A percentile compares a stretch with the other conserved stretches of the same genome.
Conservation (phyloP, 2,888 invertebrate species). For the Eumerus sabulonum region DNA sequence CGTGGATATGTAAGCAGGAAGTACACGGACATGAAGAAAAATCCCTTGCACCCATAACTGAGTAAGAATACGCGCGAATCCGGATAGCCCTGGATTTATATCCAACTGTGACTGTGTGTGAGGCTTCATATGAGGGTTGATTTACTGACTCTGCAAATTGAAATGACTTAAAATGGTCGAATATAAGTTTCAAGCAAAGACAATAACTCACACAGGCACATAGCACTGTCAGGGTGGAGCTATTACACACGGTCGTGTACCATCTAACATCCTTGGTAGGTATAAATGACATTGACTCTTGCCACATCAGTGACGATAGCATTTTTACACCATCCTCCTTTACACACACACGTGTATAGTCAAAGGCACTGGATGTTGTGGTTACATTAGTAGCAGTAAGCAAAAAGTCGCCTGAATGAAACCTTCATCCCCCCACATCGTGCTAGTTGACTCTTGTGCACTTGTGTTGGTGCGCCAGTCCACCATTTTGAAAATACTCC, state of each 20-base stretch:
- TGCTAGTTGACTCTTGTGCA: conserved; percentile 41
- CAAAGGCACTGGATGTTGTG: conserved; percentile 61
- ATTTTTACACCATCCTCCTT: conserved; percentile 25
- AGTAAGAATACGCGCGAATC: not conserved
- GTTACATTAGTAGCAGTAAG: conserved; percentile 66
- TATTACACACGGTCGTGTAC: conserved; percentile 1
- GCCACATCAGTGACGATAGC: conserved; percentile 65
- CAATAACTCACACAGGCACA: conserved; percentile 9
- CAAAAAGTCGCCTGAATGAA: conserved; percentile 58
- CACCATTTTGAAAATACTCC: conserved; percentile 60
- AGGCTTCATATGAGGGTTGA: conserved; percentile 75
- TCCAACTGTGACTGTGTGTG: not conserved
- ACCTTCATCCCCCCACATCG: not conserved
- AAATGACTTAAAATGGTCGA: conserved; percentile 74
- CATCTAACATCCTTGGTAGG: conserved; percentile 26
- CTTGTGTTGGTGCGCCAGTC: conserved; percentile 38
- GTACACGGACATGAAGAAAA: not conserved
- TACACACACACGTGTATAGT: conserved; percentile 8
- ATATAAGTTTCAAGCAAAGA: conserved; percentile 34
- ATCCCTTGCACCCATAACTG: not conserved
- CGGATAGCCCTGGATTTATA: conserved; percentile 22
- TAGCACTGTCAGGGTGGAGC: conserved; percentile 54
- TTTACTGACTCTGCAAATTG: conserved; percentile 79
- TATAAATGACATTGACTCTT: conserved; percentile 67
- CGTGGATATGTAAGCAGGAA: conserved; percentile 17